Evolutionary conservation across 2,888 invertebrate genomes (phyloP), one percentile per base, ranked within the genome.

Genomic region (Lysandra coridon): DNA sequence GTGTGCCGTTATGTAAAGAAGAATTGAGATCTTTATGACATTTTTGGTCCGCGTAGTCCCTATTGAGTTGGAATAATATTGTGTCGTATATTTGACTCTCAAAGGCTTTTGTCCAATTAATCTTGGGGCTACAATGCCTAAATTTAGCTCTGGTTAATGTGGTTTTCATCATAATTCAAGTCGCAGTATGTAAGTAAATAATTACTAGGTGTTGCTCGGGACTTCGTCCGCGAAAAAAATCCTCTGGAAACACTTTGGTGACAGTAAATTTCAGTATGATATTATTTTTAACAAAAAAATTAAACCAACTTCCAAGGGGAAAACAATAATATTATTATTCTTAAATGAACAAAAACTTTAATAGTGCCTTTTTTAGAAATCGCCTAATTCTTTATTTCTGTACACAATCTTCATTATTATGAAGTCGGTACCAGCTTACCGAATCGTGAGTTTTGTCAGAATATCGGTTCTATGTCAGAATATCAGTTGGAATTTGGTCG

Each of bases 31-130:
- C 10, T 6, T 3, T 10, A 64, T 10, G 30, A 17, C 1, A 23
- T 62, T 62, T 62, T 62, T 62, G 7, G 64, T 7, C 6, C 10
- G 30, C 23, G 30, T 64, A 64, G 12, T 64, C 64, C 64, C 64
- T 30, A 64, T 4, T 64, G 30, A 30, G 6, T 64, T 64, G 64
- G 64, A 2, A 64, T 12, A 30, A 2, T 64, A 12, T 23, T 30
- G 30, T 64, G 64, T 64, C 64, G 64, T 64, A 10, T 30, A 64
- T 30, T 64, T 30, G 64, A 30, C 64, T 30, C 30, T 64, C 64
- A 64, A 64, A 64, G 64, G 64, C 64, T 30, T 64, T 64, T 64
- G 12, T 64, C 64, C 64, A 64, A 64, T 64, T 64, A 64, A 64
- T 64, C 10, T 64, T 64, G 64, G 12, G 30, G 10, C 23, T 7